These are phyloP conservation scores for Orientallactaga bullata DNA, from an alignment of 2,113 vertebrate species.

Conservation along the genomic window DNA sequence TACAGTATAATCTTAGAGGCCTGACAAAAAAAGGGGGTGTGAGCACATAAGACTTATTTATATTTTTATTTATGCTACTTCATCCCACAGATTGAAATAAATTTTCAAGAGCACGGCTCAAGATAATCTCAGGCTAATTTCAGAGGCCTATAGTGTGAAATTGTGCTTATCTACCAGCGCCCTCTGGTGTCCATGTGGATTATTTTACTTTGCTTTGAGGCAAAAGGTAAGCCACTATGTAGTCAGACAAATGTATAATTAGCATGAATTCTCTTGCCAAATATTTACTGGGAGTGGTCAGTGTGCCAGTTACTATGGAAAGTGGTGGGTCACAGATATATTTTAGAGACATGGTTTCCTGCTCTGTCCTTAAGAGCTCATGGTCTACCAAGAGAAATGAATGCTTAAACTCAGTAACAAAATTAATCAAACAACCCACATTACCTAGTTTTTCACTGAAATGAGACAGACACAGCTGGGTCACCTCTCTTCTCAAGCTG, in stretches of 20 bases:
- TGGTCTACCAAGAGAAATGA: background rate
- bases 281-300: background rate
- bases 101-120: conserved; percentile 20
- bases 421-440: conserved; percentile 6
- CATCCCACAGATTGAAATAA: background rate
- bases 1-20: conserved; percentile 6
- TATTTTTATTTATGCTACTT: conserved; percentile 58
- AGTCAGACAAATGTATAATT: background rate
- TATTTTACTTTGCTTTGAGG: background rate
- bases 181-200: conserved; percentile 80
- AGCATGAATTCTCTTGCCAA: background rate
- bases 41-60: background rate
- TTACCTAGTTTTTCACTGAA: conserved; percentile 32
- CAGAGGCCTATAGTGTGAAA: background rate
- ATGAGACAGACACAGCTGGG: background rate
- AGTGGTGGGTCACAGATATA: background rate
- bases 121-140: background rate
- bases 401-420: conserved; percentile 15
- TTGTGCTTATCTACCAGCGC: conserved; percentile 76
- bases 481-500: background rate
- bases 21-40: conserved; percentile 25
- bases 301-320: background rate
- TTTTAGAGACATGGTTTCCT: background rate
- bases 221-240: background rate
- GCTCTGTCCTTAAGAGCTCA: background rate